A percentile compares a stretch with the other conserved stretches of the same genome.
phyloP scores from a whole-genome alignment of 2,797 vertebrate species.

The Spinus pinus region DNA sequence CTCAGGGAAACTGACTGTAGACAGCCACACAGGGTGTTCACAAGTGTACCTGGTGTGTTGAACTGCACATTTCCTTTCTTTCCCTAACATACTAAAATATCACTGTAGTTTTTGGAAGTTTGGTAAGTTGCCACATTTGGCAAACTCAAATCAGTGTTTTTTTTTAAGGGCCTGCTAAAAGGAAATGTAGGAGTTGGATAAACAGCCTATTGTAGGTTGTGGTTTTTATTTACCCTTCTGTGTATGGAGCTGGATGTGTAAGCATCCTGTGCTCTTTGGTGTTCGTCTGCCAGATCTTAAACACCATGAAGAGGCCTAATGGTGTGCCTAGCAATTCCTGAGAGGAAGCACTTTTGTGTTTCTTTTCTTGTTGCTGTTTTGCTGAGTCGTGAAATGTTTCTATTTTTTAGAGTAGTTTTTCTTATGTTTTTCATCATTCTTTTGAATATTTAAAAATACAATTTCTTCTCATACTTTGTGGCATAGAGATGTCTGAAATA shows the following conservation, averaged over 20 bases:
- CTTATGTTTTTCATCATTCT: background rate
- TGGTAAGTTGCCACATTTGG: background rate
- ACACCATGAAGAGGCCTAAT: background rate
- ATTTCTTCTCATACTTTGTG: background rate
- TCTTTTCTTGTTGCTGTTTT: background rate
- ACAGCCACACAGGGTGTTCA: background rate
- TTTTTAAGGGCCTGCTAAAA: background rate
- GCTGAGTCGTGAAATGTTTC: background rate
- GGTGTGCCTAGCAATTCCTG: background rate
- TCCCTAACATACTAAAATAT: background rate
- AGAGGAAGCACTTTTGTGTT: background rate
- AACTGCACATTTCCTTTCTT: background rate
- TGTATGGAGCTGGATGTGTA: background rate
- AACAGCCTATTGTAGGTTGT: background rate
- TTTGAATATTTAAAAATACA: background rate
- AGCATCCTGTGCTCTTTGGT: background rate
- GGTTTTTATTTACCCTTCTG: background rate
- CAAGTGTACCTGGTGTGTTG: rapidly evolving
- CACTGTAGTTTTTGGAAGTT: background rate
- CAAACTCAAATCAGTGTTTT: background rate
- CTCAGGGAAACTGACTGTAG: background rate
- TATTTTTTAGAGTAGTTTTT: background rate
- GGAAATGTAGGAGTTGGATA: background rate
- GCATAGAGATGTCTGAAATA: background rate
- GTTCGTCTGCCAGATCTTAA: background rate